These are phyloP conservation scores for Tachysurus vachellii DNA, from an alignment of 2,113 vertebrate genomes.

Conservation along the genomic window DNA sequence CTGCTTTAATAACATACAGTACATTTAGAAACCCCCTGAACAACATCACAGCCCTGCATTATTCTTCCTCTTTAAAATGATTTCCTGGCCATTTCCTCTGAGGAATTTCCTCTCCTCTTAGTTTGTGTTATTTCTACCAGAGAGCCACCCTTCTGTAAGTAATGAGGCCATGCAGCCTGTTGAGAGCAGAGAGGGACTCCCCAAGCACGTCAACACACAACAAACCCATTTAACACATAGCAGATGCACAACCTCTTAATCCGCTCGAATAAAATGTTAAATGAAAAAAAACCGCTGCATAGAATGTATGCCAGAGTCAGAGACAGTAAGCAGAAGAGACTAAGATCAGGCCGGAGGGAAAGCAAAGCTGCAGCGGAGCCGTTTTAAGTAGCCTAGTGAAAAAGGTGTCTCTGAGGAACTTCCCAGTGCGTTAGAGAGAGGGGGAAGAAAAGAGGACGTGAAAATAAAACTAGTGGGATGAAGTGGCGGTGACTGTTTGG, in stretches of 20 bases:
- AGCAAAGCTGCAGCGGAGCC: neutral
- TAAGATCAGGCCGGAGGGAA: neutral
- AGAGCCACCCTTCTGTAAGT: neutral
- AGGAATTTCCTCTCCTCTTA: neutral
- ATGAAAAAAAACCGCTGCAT: conserved; percentile 44
- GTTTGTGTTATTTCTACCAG: neutral
- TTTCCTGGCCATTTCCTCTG: neutral
- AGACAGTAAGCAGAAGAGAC: neutral
- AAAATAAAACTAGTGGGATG: conserved; percentile 30
- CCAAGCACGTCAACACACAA: conserved; percentile 25
- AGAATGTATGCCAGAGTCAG: conserved; percentile 18
- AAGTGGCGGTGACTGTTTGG: conserved; percentile 4
- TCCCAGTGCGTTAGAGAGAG: neutral
- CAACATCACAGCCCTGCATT: neutral
- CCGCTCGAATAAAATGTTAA: conserved; percentile 42
- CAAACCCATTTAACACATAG: conserved; percentile 39
- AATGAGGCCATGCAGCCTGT: neutral
- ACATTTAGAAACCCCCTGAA: neutral
- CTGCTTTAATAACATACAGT: neutral
- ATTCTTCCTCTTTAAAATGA: neutral
- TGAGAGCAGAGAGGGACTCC: neutral
- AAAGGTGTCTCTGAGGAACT: neutral
- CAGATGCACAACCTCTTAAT: conserved; percentile 42
- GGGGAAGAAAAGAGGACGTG: neutral
- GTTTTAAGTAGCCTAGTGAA: neutral